Conservation (phyloP, 53 echinoderm and acorn worm species). For the Paelopatides confundens region DNA sequence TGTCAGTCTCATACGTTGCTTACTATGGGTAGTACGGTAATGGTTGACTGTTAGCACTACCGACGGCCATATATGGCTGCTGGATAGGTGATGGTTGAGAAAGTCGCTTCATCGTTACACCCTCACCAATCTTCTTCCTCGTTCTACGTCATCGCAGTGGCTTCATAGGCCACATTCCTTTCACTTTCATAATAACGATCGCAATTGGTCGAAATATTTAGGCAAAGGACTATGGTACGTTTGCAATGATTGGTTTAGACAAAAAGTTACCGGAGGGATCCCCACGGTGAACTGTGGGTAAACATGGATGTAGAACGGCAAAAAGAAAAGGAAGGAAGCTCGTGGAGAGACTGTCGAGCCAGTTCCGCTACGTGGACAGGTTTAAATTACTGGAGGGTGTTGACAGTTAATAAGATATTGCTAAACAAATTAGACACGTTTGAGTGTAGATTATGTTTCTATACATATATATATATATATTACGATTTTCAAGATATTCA, state of each 20-base stretch:
- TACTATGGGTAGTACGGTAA: background rate
- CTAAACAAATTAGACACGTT: too few relatives aligned
- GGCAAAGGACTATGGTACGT: background rate
- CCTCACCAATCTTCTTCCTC: background rate
- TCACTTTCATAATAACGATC: background rate
- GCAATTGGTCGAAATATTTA: conserved; percentile 3
- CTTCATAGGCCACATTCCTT: conserved; percentile 36
- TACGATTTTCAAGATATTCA: too few relatives aligned
- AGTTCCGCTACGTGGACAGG: too few relatives aligned
- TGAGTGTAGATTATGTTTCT: too few relatives aligned
- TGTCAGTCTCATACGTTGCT: too few relatives aligned
- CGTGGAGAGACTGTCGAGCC: background rate
- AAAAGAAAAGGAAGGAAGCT: conserved; percentile 13
- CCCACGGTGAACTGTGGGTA: conserved; percentile 24
- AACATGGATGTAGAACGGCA: background rate
- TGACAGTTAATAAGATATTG: too few relatives aligned
- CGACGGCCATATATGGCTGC: conserved; percentile 34
- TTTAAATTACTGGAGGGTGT: too few relatives aligned
- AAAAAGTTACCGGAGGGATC: background rate
- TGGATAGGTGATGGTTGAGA: conserved; percentile 24
- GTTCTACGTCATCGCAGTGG: background rate
- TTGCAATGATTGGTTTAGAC: background rate
- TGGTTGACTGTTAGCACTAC: conserved; percentile 12
- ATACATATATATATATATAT: too few relatives aligned
- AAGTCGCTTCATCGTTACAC: background rate